Base-by-base conservation (phyloP, 2,113 vertebrate genomes). In the Himantopus leucocephalus region DNA sequence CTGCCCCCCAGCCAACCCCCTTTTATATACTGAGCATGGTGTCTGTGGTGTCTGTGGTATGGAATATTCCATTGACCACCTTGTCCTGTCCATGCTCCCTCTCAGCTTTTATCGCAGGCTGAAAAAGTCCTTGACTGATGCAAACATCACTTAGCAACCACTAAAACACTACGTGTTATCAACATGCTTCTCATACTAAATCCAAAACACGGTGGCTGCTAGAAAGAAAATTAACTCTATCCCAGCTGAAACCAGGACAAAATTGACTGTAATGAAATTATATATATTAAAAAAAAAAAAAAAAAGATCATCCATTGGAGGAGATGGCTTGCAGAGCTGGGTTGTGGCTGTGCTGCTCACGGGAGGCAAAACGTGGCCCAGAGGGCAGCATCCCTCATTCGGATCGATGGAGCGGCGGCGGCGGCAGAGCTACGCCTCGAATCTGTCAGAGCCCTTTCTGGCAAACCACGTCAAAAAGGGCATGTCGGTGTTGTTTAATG, bases 351-450 rank as follows among this genome's bases (percentile, higher is more conserved):
- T 58, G 67, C 41, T 82, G 32, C 55, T 75, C 23, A 45, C 0
- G 4, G 41, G 55, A 74, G 56, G 30, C 55, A 58, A 66, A 78
- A 35, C 3, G 1, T 68, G 60, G 29, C 58, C 58, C 30, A 10
- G 74, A 80, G 63, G 58, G 74, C 47, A 81, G 27, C 37, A 67
- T 50, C 41, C 16, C 37, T 90, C 27, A 78, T 90, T 63, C 4
- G 0, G 43, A 55, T 78, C 5, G 13, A 70, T 2, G 26, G 26
- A 56, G 59, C 2, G 4, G 39, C 4, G 1, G 45, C 2, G 1
- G 45, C 2, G 1, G 45, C 2, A 1, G 21, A 78, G 34, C 55
- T 73, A 48, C 70, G 62, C 50, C 74, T 90, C 37, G 78, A 52
- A 85, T 77, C 55, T 73, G 19, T 71, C 6, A 2, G 68, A 91